Evolutionary conservation across 2,797 vertebrate genomes (phyloP), one percentile per base, ranked within the genome.

Genomic region (Hyperoplus immaculatus): DNA sequence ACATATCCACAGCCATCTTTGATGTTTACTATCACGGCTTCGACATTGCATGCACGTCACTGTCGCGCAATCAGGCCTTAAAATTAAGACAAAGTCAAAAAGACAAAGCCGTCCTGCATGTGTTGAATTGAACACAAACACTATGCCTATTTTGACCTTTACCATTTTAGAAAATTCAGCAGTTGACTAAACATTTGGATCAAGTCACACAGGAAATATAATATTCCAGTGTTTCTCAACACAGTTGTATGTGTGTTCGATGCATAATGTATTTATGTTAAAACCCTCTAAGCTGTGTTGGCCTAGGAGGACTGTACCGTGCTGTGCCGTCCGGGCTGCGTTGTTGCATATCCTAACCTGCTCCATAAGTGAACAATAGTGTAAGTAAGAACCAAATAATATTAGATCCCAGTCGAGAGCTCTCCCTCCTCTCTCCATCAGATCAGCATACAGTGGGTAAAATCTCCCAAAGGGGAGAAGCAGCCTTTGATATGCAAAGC

Each of bases 401-500:
- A 69, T 81, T 54, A 67, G 78, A 76, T 77, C 29, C 66, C 56
- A 67, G 63, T 53, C 3, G 6, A 60, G 72, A 72, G 63, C 57
- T 69, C 56, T 68, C 29, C 42, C 36, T 67, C 29, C 51, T 63
- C 67, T 66, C 58, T 75, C 56, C 72, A 29, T 45, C 59, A 41
- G 74, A 65, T 84, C 69, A 69, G 84, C 92, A 88, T 78, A 91
- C 72, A 79, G 78, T 64, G 76, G 51, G 84, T 82, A 82, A 89
- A 84, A 69, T 87, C 42, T 85, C 88, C 80, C 84, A 36, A 21
- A 46, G 68, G 79, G 76, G 16, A 72, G 62, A 78, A 54, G 45
- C 50, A 82, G 75, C 67, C 88, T 94, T 92, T 92, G 91, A 93
- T 90, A 88, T 93, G 90, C 72, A 90, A 93, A 94, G 81, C 68